These are phyloP conservation scores for Crotalus tigris DNA, from an alignment of 2,113 vertebrate genomes.

Conservation along the genomic window DNA sequence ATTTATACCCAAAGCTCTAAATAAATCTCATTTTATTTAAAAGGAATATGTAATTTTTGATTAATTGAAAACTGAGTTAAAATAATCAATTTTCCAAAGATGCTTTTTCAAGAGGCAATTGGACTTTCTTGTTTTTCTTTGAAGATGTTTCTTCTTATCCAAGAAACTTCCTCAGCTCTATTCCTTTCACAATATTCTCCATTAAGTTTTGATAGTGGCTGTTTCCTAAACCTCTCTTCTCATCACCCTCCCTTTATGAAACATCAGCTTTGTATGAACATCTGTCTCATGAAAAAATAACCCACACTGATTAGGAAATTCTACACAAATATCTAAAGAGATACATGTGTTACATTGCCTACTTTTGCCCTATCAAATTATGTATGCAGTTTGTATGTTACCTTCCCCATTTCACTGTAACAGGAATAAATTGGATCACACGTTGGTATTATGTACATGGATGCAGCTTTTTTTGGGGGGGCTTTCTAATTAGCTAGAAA, in stretches of 20 bases:
- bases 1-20: background rate
- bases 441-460: background rate
- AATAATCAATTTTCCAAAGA: background rate
- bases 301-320: background rate
- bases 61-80: background rate
- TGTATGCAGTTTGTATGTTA: background rate
- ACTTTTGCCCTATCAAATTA: background rate
- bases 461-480: background rate
- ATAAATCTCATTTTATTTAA: background rate
- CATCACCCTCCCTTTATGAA: background rate
- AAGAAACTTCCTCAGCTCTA: too few species aligned
- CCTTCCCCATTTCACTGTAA: background rate
- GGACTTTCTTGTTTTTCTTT: too few species aligned
- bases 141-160: too few species aligned
- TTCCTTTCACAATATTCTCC: background rate
- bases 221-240: conserved; percentile 1
- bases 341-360: background rate
- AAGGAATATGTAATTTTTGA: background rate
- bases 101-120: too few species aligned
- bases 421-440: background rate
- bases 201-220: conserved; percentile 6
- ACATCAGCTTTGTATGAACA: conserved; percentile 10
- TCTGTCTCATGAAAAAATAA: conserved; percentile 10
- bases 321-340: background rate
- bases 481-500: background rate